Evolutionary conservation across 1,140 invertebrate genomes (phyloP).

Genomic region (Caenorhabditis remanei): DNA sequence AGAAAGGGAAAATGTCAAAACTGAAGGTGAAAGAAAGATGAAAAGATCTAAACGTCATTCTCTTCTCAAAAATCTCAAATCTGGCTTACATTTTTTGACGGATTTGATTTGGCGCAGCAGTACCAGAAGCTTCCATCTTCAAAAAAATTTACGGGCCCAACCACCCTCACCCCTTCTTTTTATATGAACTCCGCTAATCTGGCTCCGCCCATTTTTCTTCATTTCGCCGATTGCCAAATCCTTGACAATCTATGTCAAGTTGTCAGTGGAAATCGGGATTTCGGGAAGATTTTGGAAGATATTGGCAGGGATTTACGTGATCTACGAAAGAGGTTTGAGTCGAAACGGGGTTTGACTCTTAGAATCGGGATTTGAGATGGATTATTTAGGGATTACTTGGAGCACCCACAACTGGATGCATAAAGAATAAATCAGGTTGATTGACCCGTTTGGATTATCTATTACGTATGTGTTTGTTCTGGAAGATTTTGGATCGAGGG

Average conservation of each 20-base stretch:
- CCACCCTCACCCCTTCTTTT: neutral
- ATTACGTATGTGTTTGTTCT: neutral
- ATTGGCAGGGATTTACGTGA: too few species aligned
- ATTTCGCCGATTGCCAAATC: neutral
- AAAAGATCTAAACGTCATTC: too few species aligned
- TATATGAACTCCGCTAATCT: neutral
- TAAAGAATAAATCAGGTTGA: neutral
- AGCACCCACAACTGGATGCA: neutral
- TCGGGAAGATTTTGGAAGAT: too few species aligned
- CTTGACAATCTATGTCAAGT: constrained; percentile 1
- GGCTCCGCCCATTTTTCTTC: neutral
- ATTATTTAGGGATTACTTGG: neutral
- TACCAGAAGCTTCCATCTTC: too few species aligned
- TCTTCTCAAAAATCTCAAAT: too few species aligned
- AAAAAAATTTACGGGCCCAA: too few species aligned
- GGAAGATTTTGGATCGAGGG: neutral
- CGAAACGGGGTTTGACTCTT: neutral
- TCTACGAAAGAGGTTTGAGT: neutral
- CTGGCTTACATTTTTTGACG: too few species aligned
- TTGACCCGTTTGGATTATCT: neutral
- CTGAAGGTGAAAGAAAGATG: too few species aligned
- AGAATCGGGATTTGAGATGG: neutral
- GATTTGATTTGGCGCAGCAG: too few species aligned
- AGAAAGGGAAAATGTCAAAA: too few species aligned
- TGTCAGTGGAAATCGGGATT: neutral